Conservation (phyloP, 2,797 vertebrate genomes). For the Geotrypetes seraphini region DNA sequence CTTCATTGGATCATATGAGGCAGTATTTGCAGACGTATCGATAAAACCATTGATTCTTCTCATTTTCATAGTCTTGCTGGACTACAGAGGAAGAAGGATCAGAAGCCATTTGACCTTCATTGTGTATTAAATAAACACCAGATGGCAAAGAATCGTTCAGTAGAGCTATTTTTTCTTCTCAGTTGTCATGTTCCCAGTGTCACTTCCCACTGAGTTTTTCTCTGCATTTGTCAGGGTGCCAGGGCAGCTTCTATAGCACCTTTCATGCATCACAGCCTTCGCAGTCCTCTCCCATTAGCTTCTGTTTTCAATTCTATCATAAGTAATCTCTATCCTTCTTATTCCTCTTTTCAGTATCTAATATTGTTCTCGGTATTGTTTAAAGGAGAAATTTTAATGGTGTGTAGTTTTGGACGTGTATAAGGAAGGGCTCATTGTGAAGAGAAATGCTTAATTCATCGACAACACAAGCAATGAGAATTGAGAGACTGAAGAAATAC, state of each 20-base stretch:
- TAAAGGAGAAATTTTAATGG: slow-evolving; percentile 51
- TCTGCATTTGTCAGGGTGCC: slow-evolving; percentile 61
- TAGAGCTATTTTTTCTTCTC: slow-evolving; percentile 70
- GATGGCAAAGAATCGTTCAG: slow-evolving; percentile 79
- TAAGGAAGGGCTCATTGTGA: slow-evolving; percentile 35
- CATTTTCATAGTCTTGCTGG: slow-evolving; percentile 63
- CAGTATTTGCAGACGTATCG: slow-evolving; percentile 66
- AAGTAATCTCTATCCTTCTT: slow-evolving; percentile 69
- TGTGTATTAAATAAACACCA: slow-evolving; percentile 87
- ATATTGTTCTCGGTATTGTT: slow-evolving; percentile 49
- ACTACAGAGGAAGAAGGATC: slow-evolving; percentile 64
- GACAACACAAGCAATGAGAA: slow-evolving; percentile 14
- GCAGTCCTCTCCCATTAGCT: slow-evolving; percentile 69
- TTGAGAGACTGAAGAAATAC: not conserved
- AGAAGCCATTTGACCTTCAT: slow-evolving; percentile 79
- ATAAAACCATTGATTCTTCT: slow-evolving; percentile 69
- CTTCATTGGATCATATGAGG: slow-evolving; percentile 61
- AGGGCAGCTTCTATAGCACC: slow-evolving; percentile 54
- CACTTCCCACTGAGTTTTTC: slow-evolving; percentile 73
- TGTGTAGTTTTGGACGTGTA: slow-evolving; percentile 58
- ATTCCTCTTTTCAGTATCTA: slow-evolving; percentile 66
- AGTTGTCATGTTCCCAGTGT: slow-evolving; percentile 68
- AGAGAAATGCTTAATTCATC: slow-evolving; percentile 26
- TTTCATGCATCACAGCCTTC: slow-evolving; percentile 67
- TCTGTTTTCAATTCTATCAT: slow-evolving; percentile 73